phyloP scores from a whole-genome alignment of 1,140 invertebrate species.

The Heliconius congener region DNA sequence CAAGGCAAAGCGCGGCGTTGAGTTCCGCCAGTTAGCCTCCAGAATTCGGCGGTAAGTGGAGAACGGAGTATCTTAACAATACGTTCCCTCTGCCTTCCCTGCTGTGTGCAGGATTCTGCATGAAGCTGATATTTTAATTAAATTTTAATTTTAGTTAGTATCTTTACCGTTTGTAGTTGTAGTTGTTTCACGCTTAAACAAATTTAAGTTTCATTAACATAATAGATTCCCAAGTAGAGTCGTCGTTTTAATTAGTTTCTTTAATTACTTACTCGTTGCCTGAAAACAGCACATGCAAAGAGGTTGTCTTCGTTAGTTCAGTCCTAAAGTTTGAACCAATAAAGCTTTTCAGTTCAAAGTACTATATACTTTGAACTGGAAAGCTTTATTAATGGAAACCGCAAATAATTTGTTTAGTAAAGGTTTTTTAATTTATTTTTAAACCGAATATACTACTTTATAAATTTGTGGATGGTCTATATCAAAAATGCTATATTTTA shows the following conservation, averaged over 20 bases:
- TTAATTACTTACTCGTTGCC: constrained; percentile 25
- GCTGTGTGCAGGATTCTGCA: no score
- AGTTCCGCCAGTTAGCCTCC: no score
- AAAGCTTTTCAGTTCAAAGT: no score
- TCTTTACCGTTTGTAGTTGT: constrained; percentile 8
- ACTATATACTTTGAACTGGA: not conserved
- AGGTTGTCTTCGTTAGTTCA: constrained; percentile 24
- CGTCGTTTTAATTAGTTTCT: constrained; percentile 26
- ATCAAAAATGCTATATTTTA: no score
- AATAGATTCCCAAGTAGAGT: constrained; percentile 24
- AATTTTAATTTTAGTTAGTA: no score
- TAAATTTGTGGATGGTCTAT: no score
- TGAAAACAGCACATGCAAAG: constrained; percentile 23
- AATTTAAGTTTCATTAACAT: constrained; percentile 22
- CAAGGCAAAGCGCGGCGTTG: no score
- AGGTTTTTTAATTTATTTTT: not conserved
- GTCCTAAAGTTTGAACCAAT: not conserved
- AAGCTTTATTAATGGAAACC: not conserved
- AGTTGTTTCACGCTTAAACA: constrained; percentile 17
- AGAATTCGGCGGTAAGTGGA: no score
- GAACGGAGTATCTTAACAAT: no score
- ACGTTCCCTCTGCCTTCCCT: no score
- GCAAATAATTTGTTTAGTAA: not conserved
- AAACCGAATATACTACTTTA: no score
- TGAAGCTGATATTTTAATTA: no score